Evolutionary conservation across 30 jellyfish, hydroid and myxozoan genomes (phyloP).

Genomic region (Catostylus mosaicus): DNA sequence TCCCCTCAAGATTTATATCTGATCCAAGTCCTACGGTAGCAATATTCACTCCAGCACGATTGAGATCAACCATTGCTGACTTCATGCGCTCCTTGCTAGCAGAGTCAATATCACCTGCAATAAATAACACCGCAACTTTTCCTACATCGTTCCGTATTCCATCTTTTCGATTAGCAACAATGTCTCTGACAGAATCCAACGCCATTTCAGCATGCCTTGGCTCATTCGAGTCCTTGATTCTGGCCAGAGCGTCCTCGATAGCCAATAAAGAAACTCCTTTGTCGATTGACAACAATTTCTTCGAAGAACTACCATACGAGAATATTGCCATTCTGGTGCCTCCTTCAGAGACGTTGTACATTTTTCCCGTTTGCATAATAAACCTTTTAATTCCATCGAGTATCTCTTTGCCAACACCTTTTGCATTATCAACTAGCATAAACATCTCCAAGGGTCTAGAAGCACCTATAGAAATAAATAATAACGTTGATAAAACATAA

Average conservation of each 20-base stretch:
- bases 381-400: background rate
- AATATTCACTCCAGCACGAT: slow-evolving; percentile 19
- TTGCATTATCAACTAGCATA: slow-evolving; percentile 8
- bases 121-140: background rate
- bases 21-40: slow-evolving; percentile 2
- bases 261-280: background rate
- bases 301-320: slow-evolving; percentile 10
- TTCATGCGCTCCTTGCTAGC: background rate
- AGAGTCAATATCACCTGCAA: background rate
- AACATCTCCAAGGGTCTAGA: slow-evolving; percentile 3
- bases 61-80: background rate
- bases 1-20: background rate
- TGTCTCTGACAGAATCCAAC: background rate
- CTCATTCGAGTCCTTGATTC: background rate
- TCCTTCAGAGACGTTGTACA: slow-evolving; percentile 3
- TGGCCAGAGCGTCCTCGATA: background rate
- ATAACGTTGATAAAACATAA: too few relatives aligned
- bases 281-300: background rate
- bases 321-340: background rate
- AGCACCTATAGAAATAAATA: background rate
- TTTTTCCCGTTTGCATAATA: background rate
- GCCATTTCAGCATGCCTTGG: background rate
- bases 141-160: slow-evolving; percentile 13
- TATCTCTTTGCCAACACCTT: background rate
- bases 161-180: slow-evolving; percentile 5